Evolutionary conservation across 1,140 invertebrate species (phyloP).

Genomic region (Sycobia sp.): DNA sequence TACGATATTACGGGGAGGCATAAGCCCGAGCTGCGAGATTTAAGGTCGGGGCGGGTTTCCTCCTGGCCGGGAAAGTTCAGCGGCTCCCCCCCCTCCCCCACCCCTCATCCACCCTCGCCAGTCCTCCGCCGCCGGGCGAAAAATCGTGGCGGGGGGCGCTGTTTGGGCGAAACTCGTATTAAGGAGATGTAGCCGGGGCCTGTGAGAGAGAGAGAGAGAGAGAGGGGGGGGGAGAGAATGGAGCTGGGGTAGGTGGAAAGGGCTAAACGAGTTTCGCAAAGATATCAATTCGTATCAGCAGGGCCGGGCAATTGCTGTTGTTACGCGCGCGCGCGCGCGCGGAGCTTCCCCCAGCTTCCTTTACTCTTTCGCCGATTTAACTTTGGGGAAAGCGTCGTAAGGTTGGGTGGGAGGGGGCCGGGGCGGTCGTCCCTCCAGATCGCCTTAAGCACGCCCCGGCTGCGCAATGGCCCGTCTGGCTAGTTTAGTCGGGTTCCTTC

Average conservation of each 20-base stretch:
- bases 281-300: conserved; percentile 18
- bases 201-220: too few relatives aligned
- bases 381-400: conserved; percentile 1
- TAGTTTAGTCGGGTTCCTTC: too few relatives aligned
- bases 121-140: neutral
- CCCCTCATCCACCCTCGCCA: neutral
- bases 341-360: neutral
- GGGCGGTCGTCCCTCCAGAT: neutral
- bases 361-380: conserved; percentile 21
- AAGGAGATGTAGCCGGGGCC: too few relatives aligned
- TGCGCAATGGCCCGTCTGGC: too few relatives aligned
- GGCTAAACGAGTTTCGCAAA: conserved; percentile 13
- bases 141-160: neutral
- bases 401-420: too few relatives aligned
- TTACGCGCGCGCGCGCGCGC: conserved; percentile 26
- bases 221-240: too few relatives aligned
- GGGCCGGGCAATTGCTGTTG: conserved; percentile 38
- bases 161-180: too few relatives aligned
- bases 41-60: conserved; percentile 49
- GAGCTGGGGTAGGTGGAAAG: too few relatives aligned
- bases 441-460: too few relatives aligned
- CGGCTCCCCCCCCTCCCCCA: neutral
- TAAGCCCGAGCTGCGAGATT: conserved; percentile 49
- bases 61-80: conserved; percentile 10
- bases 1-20: conserved; percentile 56